A percentile compares a stretch with the other conserved stretches of the same genome.
Conservation (phyloP, 2,113 vertebrate genomes). For the Tetrao urogallus region DNA sequence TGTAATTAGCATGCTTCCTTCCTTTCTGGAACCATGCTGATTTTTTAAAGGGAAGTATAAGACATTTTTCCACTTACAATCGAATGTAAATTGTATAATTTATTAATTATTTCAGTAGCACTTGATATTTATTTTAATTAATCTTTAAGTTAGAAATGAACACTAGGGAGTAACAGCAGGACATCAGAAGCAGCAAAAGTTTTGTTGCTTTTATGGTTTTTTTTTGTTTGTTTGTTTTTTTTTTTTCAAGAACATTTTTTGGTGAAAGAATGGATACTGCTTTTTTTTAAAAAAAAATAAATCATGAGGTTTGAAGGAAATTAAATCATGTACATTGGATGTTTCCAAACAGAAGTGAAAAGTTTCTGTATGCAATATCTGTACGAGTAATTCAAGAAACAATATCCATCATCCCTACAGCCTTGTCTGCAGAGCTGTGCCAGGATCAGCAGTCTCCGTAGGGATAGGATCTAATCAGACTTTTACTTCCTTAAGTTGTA, state of each 20-base stretch:
- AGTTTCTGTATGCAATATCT: neutral
- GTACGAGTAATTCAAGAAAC: neutral
- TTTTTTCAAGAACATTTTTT: neutral
- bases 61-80: conserved; percentile 70
- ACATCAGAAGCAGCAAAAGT: conserved; percentile 50
- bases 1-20: conserved; percentile 73
- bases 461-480: fast-evolving
- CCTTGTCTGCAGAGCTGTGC: neutral
- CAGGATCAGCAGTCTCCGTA: neutral
- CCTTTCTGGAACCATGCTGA: conserved; percentile 72
- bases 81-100: conserved; percentile 68
- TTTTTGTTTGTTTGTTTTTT: neutral
- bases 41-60: conserved; percentile 62
- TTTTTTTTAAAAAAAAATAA: neutral
- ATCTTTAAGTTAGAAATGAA: conserved; percentile 70
- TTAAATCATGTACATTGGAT: neutral
- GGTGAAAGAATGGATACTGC: conserved; percentile 18
- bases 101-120: conserved; percentile 75
- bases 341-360: neutral
- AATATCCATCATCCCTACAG: neutral
- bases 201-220: neutral
- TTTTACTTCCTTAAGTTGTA: neutral
- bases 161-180: conserved; percentile 72
- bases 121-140: conserved; percentile 80
- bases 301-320: neutral